phyloP scores from a whole-genome alignment of 2,888 invertebrate species.

The Leuctra nigra region DNA sequence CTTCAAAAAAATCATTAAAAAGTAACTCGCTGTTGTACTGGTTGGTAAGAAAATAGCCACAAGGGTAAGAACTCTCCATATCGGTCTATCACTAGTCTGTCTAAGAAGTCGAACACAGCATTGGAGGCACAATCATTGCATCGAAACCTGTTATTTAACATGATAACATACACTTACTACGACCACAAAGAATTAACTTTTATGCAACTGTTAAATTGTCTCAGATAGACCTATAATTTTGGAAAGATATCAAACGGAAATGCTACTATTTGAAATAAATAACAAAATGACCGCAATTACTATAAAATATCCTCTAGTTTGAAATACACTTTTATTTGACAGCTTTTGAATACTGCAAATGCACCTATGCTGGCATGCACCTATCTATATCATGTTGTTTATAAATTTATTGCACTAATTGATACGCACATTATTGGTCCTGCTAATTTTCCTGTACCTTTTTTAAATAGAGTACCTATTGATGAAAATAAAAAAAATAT shows the following conservation, averaged over 20 bases:
- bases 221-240: slow-evolving; percentile 1
- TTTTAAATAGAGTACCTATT: too few relatives aligned
- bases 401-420: too few relatives aligned
- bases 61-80: neutral
- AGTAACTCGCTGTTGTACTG: neutral
- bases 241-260: neutral
- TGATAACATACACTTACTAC: slow-evolving; percentile 16
- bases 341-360: too few relatives aligned
- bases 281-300: too few relatives aligned
- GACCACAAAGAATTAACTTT: slow-evolving; percentile 14
- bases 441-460: too few relatives aligned
- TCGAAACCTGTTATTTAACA: slow-evolving; percentile 11
- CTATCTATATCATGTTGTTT: too few relatives aligned
- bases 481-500: too few relatives aligned
- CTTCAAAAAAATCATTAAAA: slow-evolving; percentile 11
- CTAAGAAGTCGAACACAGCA: neutral
- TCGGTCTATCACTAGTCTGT: slow-evolving; percentile 5
- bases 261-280: neutral
- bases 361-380: too few relatives aligned
- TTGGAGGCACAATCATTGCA: neutral
- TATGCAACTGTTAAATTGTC: slow-evolving; percentile 15
- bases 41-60: slow-evolving; percentile 4
- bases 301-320: too few relatives aligned
- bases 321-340: too few relatives aligned
- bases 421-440: too few relatives aligned